These are phyloP conservation scores for Littorina saxatilis DNA, from an alignment of 1,140 invertebrate genomes.

Conservation along the genomic window DNA sequence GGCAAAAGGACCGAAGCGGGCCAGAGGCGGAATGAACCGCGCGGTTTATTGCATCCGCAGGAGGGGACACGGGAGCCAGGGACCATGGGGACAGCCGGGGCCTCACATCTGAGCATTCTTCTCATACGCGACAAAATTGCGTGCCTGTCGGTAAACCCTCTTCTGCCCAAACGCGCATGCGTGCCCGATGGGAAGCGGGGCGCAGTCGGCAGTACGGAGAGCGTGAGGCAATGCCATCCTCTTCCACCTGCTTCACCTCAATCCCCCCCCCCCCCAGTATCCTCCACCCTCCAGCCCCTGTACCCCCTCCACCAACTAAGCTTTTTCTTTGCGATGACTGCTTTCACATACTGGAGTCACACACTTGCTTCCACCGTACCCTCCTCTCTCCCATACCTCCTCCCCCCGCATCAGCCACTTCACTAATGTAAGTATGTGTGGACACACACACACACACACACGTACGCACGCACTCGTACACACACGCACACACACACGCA, in stretches of 20 bases:
- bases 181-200: background rate
- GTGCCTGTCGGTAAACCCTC: constrained; percentile 13
- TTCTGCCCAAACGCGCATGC: background rate
- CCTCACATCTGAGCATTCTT: constrained; percentile 19
- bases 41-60: background rate
- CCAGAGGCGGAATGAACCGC: background rate
- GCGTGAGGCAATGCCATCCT: background rate
- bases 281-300: background rate
- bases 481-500: background rate
- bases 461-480: background rate
- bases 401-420: too few relatives aligned
- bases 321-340: too few relatives aligned
- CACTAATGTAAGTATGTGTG: background rate
- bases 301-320: background rate
- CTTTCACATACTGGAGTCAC: too few relatives aligned
- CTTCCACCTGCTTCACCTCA: background rate
- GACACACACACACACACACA: constrained; percentile 10
- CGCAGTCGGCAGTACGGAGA: background rate
- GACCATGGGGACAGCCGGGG: too few relatives aligned
- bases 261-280: background rate
- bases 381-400: too few relatives aligned
- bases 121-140: constrained; percentile 18
- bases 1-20: background rate
- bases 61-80: background rate
- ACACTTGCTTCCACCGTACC: too few relatives aligned